Base-by-base conservation (phyloP, 2,888 invertebrate genomes). In the Diplolepis rosae region DNA sequence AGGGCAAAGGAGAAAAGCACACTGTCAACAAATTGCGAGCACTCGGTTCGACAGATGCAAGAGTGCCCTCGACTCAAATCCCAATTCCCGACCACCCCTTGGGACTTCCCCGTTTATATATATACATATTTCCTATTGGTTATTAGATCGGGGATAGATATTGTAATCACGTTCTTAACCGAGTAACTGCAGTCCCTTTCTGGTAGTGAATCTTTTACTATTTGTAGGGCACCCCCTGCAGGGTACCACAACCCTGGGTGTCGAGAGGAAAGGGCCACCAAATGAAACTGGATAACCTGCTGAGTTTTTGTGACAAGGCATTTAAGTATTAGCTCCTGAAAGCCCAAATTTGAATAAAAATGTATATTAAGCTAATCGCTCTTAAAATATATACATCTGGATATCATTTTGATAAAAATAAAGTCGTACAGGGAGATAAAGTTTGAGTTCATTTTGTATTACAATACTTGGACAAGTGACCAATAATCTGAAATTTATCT, bases 101-200 rank as follows among this genome's bases (percentile, higher is more conserved):
- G 72, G 73, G 76, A 70, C 76, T 70, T 74, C 71, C 65, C 71
- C 70, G 70, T 75, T 72, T 76, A 68, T 69, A 67, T 71, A 72
- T 65, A 70, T 76, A 79, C 78, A 77, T 72, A 79, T 80, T 81
- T 79, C 76, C 75, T 75, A 77, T 78, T 79, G 78, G 76, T 82
- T 80, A 82, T 83, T 82, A 79, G 78, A 78, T 80, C 71, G 73
- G 80, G 82, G 81, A 84, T 82, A 78, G 84, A 84, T 85, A 84
- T 85, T 81, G 84, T 84, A 87, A 87, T 87, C 83, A 81, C 77
- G 77, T 77, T 80, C 79, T 78, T 83, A 83, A 85, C 65, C 73
- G 74, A 76, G 78, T 77, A 74, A 77, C 77, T 71, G 69, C 75
- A 76, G 72, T 73, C 54, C 69, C 78, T 56, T 80, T 75, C 70